A percentile compares a stretch with the other conserved stretches of the same genome.
phyloP scores from a whole-genome alignment of 2,113 vertebrate genomes.

The Osmerus eperlanus region DNA sequence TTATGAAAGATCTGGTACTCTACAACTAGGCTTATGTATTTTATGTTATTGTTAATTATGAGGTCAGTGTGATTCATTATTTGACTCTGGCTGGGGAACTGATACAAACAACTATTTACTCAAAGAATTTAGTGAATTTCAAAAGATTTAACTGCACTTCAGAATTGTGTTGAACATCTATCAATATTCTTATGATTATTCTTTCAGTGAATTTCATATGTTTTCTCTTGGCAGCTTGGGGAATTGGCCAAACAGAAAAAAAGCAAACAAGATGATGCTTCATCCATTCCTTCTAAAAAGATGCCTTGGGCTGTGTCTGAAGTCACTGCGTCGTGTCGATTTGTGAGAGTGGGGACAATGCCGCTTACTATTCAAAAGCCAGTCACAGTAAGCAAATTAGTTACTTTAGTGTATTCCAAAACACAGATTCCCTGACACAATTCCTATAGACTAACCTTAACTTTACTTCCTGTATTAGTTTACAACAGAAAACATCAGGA shows the following conservation, averaged over 20 bases:
- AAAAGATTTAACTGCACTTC: no score
- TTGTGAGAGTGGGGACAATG: slow-evolving; percentile 77
- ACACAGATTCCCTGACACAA: no score
- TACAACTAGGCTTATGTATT: no score
- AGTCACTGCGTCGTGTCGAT: slow-evolving; percentile 75
- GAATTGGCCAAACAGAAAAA: slow-evolving; percentile 52
- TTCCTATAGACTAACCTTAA: neutral
- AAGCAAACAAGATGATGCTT: neutral
- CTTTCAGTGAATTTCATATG: neutral
- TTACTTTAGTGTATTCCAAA: no score
- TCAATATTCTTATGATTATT: neutral
- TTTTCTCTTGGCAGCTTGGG: slow-evolving; percentile 75
- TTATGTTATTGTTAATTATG: no score
- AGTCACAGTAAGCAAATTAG: slow-evolving; percentile 55
- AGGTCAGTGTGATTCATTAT: no score
- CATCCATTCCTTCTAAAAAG: neutral
- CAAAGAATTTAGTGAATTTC: no score
- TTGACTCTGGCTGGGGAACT: no score
- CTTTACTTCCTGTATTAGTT: slow-evolving; percentile 67
- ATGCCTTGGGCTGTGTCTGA: slow-evolving; percentile 21
- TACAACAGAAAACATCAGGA: slow-evolving; percentile 79
- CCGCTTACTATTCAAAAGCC: slow-evolving; percentile 21
- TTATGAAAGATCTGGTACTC: slow-evolving; percentile 86
- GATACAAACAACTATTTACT: no score
- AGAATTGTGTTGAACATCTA: neutral